Conservation (phyloP, 2,113 vertebrate genomes). For the Caranx ignobilis region DNA sequence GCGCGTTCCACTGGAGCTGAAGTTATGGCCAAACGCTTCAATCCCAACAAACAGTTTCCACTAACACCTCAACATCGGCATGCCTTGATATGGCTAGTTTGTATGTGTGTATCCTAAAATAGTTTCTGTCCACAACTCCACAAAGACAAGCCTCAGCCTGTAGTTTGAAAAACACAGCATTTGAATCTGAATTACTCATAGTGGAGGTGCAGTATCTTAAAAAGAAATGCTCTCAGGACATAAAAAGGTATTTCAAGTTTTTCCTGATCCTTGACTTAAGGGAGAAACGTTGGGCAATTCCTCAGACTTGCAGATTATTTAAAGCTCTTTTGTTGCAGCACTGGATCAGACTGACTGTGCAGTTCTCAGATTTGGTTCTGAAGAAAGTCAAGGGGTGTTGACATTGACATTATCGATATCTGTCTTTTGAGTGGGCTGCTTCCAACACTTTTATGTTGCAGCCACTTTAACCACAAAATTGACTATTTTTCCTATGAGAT, state of each 20-base stretch:
- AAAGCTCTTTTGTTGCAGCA: conserved; percentile 39
- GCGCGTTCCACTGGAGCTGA: background rate
- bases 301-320: conserved; percentile 55
- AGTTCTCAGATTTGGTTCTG: background rate
- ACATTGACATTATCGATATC: background rate
- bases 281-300: conserved; percentile 42
- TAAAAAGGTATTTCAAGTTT: conserved; percentile 11
- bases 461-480: background rate
- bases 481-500: background rate
- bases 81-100: conserved; percentile 49
- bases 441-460: background rate
- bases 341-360: conserved; percentile 5
- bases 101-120: conserved; percentile 1
- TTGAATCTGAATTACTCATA: background rate
- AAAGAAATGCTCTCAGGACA: background rate
- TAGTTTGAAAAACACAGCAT: background rate
- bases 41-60: conserved; percentile 34
- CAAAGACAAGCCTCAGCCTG: background rate
- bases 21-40: conserved; percentile 32
- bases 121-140: background rate
- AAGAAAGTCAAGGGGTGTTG: background rate
- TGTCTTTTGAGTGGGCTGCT: background rate
- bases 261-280: background rate
- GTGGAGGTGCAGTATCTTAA: background rate
- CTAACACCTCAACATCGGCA: conserved; percentile 5